These are phyloP conservation scores for Tetragonula carbonaria DNA, from an alignment of 2,888 invertebrate genomes.

Conservation along the genomic window DNA sequence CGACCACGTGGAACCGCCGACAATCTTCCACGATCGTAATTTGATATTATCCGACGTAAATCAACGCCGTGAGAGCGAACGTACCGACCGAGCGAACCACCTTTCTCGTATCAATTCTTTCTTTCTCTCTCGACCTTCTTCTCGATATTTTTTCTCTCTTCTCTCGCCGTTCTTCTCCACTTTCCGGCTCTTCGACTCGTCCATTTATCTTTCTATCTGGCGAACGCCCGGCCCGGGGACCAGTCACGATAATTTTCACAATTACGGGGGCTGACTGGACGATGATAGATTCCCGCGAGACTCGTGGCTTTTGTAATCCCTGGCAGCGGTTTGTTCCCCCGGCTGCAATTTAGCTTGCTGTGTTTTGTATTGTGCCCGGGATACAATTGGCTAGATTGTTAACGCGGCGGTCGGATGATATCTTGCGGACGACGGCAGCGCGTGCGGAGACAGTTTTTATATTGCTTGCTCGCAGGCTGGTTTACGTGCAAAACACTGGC, in stretches of 20 bases:
- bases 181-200: background rate
- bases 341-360: conserved; percentile 10
- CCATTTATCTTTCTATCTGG: conserved; percentile 31
- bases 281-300: conserved; percentile 35
- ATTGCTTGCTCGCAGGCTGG: background rate
- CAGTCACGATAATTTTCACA: conserved; percentile 28
- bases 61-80: conserved; percentile 49
- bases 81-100: conserved; percentile 23
- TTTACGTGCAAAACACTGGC: background rate
- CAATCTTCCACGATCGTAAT: conserved; percentile 71
- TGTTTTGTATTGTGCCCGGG: conserved; percentile 1
- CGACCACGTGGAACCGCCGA: conserved; percentile 44
- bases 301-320: conserved; percentile 23
- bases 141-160: background rate
- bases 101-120: background rate
- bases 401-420: conserved; percentile 2
- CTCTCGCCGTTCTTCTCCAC: background rate
- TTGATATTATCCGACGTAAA: conserved; percentile 71
- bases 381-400: conserved; percentile 14
- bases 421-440: background rate
- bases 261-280: conserved; percentile 18
- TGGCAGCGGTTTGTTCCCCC: conserved; percentile 15
- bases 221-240: background rate
- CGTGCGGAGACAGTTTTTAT: background rate
- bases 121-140: background rate